phyloP scores from a whole-genome alignment of 2,113 vertebrate genomes.

The Rhinopomastus cyanomelas region DNA sequence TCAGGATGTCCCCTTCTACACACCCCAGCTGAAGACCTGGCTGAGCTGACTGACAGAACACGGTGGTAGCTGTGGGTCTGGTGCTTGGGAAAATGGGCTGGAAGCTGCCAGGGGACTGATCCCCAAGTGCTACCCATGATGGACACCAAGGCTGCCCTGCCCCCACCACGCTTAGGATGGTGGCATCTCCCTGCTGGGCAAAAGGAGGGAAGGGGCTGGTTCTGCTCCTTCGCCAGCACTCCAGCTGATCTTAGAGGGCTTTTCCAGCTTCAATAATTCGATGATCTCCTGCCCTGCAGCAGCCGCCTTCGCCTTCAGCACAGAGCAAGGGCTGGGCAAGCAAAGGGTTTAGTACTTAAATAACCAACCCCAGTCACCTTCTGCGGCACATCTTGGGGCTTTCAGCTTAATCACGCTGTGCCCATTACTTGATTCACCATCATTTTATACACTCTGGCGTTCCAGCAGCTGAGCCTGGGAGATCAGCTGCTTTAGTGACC shows the following conservation, averaged over 20 bases:
- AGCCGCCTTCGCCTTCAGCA: neutral
- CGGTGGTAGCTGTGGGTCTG: fast-evolving
- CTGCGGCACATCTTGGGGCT: fast-evolving
- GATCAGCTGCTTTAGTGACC: neutral
- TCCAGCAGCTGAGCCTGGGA: neutral
- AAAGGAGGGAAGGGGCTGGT: neutral
- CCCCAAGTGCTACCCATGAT: neutral
- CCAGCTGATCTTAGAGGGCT: neutral
- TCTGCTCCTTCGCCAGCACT: neutral
- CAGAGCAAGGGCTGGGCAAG: neutral
- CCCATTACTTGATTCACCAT: neutral
- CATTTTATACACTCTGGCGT: neutral
- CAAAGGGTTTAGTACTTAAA: neutral
- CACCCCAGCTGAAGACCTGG: neutral
- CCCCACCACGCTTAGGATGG: neutral
- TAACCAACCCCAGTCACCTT: neutral
- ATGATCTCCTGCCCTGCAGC: neutral
- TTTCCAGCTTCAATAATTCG: too few species aligned
- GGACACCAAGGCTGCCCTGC: neutral
- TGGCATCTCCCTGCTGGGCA: neutral
- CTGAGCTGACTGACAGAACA: fast-evolving
- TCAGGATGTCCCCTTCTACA: neutral
- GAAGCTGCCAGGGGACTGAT: neutral
- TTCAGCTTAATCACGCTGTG: neutral
- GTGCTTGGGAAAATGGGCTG: neutral